phyloP scores from a whole-genome alignment of 2,113 vertebrate genomes.

The Crotophaga sulcirostris region DNA sequence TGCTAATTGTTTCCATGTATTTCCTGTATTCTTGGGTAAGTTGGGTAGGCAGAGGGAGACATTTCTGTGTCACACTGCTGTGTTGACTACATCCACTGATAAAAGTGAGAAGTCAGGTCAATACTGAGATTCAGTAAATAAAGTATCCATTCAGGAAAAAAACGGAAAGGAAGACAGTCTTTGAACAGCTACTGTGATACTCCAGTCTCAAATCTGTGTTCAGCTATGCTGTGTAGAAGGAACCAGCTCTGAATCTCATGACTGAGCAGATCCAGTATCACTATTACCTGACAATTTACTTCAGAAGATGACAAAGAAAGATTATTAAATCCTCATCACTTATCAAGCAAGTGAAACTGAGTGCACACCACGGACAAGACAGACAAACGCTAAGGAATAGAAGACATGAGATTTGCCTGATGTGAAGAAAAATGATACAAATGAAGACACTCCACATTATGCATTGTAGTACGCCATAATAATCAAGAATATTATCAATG shows the following conservation, averaged over 20 bases:
- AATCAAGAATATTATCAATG: background rate
- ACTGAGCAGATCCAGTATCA: conserved; percentile 15
- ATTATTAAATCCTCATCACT: conserved; percentile 30
- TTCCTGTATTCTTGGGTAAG: background rate
- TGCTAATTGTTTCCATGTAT: background rate
- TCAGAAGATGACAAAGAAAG: background rate
- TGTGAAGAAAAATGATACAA: background rate
- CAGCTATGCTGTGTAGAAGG: background rate
- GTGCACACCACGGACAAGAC: background rate
- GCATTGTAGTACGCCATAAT: background rate
- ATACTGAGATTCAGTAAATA: conserved; percentile 55
- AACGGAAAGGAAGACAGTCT: background rate
- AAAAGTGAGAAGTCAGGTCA: conserved; percentile 39
- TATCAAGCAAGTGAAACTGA: conserved; percentile 41
- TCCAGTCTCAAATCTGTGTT: background rate
- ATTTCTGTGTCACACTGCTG: background rate
- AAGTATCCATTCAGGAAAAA: conserved; percentile 3
- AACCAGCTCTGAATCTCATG: background rate
- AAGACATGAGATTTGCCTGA: background rate
- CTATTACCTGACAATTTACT: conserved; percentile 7
- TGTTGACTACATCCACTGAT: background rate
- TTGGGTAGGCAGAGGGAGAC: background rate
- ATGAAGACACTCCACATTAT: background rate
- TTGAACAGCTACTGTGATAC: conserved; percentile 10
- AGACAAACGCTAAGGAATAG: background rate